phyloP scores from a whole-genome alignment of 1,140 invertebrate genomes.

The Brachionus plicatilis region DNA sequence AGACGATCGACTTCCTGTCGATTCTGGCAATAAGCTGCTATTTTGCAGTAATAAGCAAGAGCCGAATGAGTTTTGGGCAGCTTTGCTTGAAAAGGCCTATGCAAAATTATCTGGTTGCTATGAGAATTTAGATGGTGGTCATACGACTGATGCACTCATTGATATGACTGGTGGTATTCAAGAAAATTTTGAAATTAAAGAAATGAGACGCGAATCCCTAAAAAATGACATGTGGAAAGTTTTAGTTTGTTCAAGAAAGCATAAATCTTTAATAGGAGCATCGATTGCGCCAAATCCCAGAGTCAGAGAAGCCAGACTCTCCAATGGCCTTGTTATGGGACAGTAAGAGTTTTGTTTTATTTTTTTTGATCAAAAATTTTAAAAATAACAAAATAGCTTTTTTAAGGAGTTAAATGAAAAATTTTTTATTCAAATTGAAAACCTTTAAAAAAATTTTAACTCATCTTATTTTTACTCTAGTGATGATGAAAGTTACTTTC shows the following conservation, averaged over 20 bases:
- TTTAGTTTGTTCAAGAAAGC: conserved; percentile 80
- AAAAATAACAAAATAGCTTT: too few species aligned
- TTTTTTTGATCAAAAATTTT: too few species aligned
- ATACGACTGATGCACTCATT: conserved; percentile 51
- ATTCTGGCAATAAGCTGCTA: conserved; percentile 63
- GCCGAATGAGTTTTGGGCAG: conserved; percentile 72
- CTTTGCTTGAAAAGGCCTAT: conserved; percentile 72
- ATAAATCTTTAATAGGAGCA: conserved; percentile 91
- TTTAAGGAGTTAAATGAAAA: not conserved
- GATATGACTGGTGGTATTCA: conserved; percentile 47
- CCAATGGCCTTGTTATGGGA: conserved; percentile 79
- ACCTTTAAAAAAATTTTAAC: too few species aligned
- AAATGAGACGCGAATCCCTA: conserved; percentile 26
- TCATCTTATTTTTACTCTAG: too few species aligned
- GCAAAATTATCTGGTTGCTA: conserved; percentile 48
- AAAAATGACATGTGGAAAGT: conserved; percentile 73
- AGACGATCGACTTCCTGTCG: conserved; percentile 69
- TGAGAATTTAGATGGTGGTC: conserved; percentile 50
- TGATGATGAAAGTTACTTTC: too few species aligned
- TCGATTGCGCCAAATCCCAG: conserved; percentile 70
- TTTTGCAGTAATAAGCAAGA: conserved; percentile 65
- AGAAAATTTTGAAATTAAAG: conserved; percentile 42
- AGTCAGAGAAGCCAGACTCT: conserved; percentile 73
- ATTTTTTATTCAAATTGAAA: too few species aligned
- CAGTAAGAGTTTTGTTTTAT: conserved; percentile 58